Base-by-base conservation (phyloP, 1,140 invertebrate species). In the Zaprionus taronus region DNA sequence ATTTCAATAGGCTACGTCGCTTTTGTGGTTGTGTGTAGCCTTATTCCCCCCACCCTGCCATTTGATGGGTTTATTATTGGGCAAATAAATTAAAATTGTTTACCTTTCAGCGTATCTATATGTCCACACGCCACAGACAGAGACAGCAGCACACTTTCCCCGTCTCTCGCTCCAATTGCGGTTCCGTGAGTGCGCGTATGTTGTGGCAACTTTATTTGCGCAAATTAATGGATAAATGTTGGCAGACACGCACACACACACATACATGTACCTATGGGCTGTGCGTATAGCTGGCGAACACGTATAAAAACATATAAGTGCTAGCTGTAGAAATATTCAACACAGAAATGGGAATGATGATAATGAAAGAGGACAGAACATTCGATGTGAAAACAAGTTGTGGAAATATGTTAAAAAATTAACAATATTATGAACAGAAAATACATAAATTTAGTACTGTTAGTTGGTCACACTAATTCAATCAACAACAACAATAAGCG, bases 21-120 rank as follows among this genome's bases (percentile, higher is more conserved):
- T 44, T 65, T 64, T 64, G 70, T 34, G 58, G 22, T 41, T 36
- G 38, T 41, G 7, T 31, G 20, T 15, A 24, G 28, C 51, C 20
- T 15, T 55, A 38, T 17, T 17, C 28, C 38, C 41, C 49, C 36
- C 38, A 20, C n/a, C 20, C 24, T 57, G 64, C 36, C 67, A 78
- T 72, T 80, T 83, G 80, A 87, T 87, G 73, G 83, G 83, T 87
- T 87, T 87, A 87, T 87, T 87, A 87, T 87, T 87, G 83, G 77
- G 73, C 81, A 87, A 87, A 87, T 87, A 87, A 87, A 87, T 87
- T 87, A 87, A 87, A 87, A 87, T 87, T 87, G 83, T 87, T 87
- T 87, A 87, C 83, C 80, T 87, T 87, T 83, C 77, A 80, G 64
- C 73, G 72, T 51, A 67, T 72, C 44, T 65, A 49, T 53, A 57